Base-by-base conservation (phyloP, 35 echinoderm and acorn worm genomes). In the Stichopus chloronotus region DNA sequence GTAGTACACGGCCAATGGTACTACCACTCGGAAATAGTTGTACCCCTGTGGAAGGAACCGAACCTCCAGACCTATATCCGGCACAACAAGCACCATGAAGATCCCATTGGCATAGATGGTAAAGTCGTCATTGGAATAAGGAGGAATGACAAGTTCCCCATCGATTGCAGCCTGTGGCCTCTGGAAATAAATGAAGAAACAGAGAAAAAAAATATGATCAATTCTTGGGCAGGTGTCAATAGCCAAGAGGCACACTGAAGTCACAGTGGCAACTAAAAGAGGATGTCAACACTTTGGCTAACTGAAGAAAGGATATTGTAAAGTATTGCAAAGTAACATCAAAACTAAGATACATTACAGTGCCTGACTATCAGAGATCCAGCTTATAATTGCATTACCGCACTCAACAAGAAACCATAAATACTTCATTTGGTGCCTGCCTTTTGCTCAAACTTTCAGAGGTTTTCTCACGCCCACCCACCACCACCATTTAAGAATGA, bases 51-150 rank as follows among this genome's bases (percentile, higher is more conserved):
- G 87, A 12, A 91, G 52, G 63, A 94, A 94, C 12, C 77, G 76
- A 25, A 91, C 93, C 60, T 94, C 93, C 9, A 94, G 93, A 6
- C 79, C 93, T 24, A 94, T 91, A 7, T 81, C 88, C 7, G 88
- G 88, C 12, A 63, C 88, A 19, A 82, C 56, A 7, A 83, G 79
- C 21, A 94, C 72, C 57, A 94, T 56, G 55, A 88, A 83, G 21
- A 94, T 56, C 6, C 93, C 93, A 91, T 57, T 91, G 21, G 65
- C 72, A 56, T 8, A 57, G 13, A 91, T 6, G 55, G 19, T 52
- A 60, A 88, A 88, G 22, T 88, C 86, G 5, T 88, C 86, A 88
- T 88, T 11, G 4, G 17, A 10, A 52, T 88, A 88, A 9, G 86
- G 86, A 19, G 86, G 86, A 25, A 30, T 69, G 9, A 88, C 57